A percentile compares a stretch with the other conserved stretches of the same genome.
Conservation (phyloP, 2,888 invertebrate genomes). For the Leptopilina drosophilae region DNA sequence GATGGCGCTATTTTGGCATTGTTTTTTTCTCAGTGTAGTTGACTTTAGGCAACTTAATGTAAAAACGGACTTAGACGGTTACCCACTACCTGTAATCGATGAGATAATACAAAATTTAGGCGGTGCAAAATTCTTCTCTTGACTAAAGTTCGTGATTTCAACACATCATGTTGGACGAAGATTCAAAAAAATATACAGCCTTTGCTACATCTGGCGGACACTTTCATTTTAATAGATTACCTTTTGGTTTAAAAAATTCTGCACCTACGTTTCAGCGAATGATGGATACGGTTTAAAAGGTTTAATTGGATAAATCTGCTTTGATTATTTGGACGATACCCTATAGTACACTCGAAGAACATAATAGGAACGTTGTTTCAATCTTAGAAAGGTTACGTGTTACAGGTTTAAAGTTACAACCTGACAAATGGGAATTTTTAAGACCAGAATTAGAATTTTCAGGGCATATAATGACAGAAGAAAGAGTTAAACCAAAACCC, state of each 20-base stretch:
- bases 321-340: constrained; percentile 15
- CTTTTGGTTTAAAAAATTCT: constrained; percentile 31
- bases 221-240: background rate
- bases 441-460: background rate
- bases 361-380: constrained; percentile 20
- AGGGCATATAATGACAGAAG: constrained; percentile 8
- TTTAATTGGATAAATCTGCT: background rate
- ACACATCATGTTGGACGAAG: background rate
- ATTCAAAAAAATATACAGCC: background rate
- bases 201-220: background rate
- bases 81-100: background rate
- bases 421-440: constrained; percentile 38
- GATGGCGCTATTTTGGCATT: too few relatives aligned
- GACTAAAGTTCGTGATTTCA: background rate
- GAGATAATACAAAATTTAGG: background rate
- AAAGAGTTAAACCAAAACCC: constrained; percentile 25
- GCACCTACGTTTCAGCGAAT: constrained; percentile 37
- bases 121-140: background rate
- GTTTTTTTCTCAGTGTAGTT: too few relatives aligned
- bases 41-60: constrained; percentile 1
- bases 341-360: constrained; percentile 18
- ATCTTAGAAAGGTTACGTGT: constrained; percentile 20
- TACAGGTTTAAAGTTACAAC: constrained; percentile 33
- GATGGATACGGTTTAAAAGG: background rate
- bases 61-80: background rate